These are phyloP conservation scores for Cheilosia scutellata DNA, from an alignment of 2,888 invertebrate genomes.

Conservation along the genomic window DNA sequence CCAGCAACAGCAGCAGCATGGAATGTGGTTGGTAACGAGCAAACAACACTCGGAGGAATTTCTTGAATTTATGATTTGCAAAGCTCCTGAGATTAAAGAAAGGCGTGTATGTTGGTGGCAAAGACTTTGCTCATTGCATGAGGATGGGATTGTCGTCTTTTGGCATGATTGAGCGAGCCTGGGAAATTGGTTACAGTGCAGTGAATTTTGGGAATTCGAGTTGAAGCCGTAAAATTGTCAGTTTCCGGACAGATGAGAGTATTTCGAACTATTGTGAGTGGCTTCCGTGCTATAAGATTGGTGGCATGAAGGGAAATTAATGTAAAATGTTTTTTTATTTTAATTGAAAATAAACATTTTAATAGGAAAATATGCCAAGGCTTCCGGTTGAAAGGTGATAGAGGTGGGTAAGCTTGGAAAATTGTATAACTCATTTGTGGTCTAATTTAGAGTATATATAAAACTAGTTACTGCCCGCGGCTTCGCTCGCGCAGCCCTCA, in stretches of 20 bases:
- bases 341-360: background rate
- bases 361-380: too few species aligned
- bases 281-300: background rate
- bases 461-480: too few species aligned
- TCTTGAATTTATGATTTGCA: conserved; percentile 69
- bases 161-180: conserved; percentile 55
- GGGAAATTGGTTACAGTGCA: conserved; percentile 66
- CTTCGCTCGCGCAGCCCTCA: too few species aligned
- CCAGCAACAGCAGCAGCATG: conserved; percentile 19
- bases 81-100: conserved; percentile 48
- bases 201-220: conserved; percentile 68
- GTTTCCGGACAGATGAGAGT: conserved; percentile 52
- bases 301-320: conserved; percentile 2
- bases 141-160: conserved; percentile 20
- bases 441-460: too few species aligned
- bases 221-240: conserved; percentile 50
- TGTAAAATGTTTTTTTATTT: conserved; percentile 11
- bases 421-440: too few species aligned
- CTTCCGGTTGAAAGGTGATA: too few species aligned
- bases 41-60: conserved; percentile 67
- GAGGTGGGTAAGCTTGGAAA: too few species aligned
- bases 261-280: background rate
- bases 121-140: conserved; percentile 37
- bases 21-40: conserved; percentile 65
- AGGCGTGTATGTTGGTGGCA: conserved; percentile 11